A percentile compares a stretch with the other conserved stretches of the same genome.
phyloP scores from a whole-genome alignment of 53 echinoderm and acorn worm genomes.

The Henricia sp. region DNA sequence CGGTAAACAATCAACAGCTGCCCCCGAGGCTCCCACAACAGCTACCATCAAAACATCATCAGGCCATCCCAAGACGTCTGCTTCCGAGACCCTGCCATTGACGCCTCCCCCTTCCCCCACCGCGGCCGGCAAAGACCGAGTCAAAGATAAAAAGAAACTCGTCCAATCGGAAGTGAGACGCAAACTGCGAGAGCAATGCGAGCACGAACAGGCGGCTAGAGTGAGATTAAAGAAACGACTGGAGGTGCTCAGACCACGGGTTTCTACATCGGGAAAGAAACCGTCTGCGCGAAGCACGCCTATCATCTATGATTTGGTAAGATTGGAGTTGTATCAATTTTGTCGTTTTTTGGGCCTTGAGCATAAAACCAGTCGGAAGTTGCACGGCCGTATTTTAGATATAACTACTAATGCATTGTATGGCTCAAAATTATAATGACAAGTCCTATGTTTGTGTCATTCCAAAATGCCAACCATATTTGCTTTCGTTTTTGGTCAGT shows the following conservation, averaged over 20 bases:
- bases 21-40: neutral
- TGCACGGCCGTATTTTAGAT: too few relatives aligned
- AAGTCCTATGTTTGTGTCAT: too few relatives aligned
- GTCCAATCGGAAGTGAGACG: constrained; percentile 51
- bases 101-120: constrained; percentile 78
- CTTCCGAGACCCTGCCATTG: constrained; percentile 46
- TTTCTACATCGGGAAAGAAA: constrained; percentile 66
- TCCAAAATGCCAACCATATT: too few relatives aligned
- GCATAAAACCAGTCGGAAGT: too few relatives aligned
- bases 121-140: neutral
- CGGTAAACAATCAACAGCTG: neutral
- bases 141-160: constrained; percentile 35
- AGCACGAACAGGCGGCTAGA: constrained; percentile 78
- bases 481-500: too few relatives aligned
- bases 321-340: neutral
- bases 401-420: neutral
- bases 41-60: neutral
- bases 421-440: neutral
- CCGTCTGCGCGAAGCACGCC: constrained; percentile 68
- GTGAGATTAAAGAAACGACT: constrained; percentile 79
- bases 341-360: too few relatives aligned
- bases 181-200: constrained; percentile 80
- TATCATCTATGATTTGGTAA: constrained; percentile 88
- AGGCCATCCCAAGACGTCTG: neutral
- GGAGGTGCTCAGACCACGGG: constrained; percentile 67